A percentile compares a stretch with the other conserved stretches of the same genome.
phyloP scores from a whole-genome alignment of 2,888 invertebrate genomes.

The Lithosia quadra region DNA sequence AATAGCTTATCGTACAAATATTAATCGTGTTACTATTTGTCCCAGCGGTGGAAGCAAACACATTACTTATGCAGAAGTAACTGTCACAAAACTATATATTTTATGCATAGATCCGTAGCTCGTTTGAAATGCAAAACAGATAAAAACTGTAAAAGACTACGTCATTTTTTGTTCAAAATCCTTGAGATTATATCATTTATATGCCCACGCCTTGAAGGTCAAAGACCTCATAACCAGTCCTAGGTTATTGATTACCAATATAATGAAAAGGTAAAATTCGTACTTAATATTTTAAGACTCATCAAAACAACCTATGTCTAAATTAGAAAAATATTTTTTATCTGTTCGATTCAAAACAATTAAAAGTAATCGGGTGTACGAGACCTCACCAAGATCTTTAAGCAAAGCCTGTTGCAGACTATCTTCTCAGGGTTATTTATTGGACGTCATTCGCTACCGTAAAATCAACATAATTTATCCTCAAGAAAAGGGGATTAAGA shows the following conservation, averaged over 20 bases:
- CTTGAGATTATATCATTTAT: not conserved
- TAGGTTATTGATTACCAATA: constrained; percentile 3
- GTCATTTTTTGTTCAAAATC: constrained; percentile 9
- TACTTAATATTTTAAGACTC: not conserved
- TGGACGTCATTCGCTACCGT: no score
- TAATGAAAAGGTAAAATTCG: not conserved
- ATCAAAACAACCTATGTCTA: not conserved
- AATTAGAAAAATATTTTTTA: not conserved
- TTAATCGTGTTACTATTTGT: constrained; percentile 7
- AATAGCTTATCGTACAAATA: constrained; percentile 1
- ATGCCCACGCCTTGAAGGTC: constrained; percentile 12
- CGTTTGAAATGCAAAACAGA: constrained; percentile 14
- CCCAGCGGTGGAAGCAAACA: constrained; percentile 6
- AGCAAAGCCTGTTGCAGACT: no score
- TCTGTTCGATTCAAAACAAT: not conserved
- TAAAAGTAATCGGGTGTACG: no score
- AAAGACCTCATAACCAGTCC: constrained; percentile 11
- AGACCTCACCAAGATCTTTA: no score
- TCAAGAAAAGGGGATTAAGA: no score
- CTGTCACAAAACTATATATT: constrained; percentile 26
- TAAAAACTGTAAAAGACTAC: constrained; percentile 27
- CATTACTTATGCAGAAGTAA: constrained; percentile 22
- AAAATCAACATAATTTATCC: no score
- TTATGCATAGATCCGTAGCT: constrained; percentile 17
- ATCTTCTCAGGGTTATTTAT: no score